These are phyloP conservation scores for Embiotoca jacksoni DNA, from an alignment of 2,113 vertebrate genomes.

Conservation along the genomic window DNA sequence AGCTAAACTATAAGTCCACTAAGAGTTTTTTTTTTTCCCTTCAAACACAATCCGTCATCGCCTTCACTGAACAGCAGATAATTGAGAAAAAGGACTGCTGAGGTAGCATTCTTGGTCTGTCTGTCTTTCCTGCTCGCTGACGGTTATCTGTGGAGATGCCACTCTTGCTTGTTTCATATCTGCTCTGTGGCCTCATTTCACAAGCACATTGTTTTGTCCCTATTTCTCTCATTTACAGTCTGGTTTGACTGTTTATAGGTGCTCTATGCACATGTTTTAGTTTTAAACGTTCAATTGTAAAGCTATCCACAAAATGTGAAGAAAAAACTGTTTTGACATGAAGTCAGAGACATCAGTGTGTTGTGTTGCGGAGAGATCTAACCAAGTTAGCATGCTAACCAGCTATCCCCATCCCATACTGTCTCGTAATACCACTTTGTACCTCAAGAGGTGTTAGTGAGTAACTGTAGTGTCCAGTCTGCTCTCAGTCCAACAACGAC, in stretches of 20 bases:
- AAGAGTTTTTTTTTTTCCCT: conserved; percentile 29
- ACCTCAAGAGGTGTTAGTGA: too few species aligned
- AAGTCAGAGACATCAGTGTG: too few species aligned
- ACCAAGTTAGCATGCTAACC: too few species aligned
- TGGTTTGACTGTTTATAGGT: conserved; percentile 18
- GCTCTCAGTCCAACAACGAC: too few species aligned
- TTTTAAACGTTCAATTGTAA: too few species aligned
- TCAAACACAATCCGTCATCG: conserved; percentile 55
- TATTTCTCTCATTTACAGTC: conserved; percentile 33
- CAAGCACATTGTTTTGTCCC: conserved; percentile 28
- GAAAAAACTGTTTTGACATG: too few species aligned
- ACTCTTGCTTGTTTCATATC: conserved; percentile 51
- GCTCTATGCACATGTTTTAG: too few species aligned
- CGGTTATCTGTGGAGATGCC: conserved; percentile 46
- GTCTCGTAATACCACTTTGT: too few species aligned
- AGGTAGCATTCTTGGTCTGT: conserved; percentile 52
- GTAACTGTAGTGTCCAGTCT: too few species aligned
- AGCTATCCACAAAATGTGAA: too few species aligned
- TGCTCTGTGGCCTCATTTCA: conserved; percentile 42
- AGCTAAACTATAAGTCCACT: conserved; percentile 56
- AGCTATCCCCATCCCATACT: too few species aligned
- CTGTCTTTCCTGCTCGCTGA: conserved; percentile 31
- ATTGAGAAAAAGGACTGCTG: conserved; percentile 62
- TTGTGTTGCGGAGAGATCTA: too few species aligned
- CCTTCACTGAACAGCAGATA: conserved; percentile 63